Base-by-base conservation (phyloP, 2,888 invertebrate genomes). In the Phasia obesa region DNA sequence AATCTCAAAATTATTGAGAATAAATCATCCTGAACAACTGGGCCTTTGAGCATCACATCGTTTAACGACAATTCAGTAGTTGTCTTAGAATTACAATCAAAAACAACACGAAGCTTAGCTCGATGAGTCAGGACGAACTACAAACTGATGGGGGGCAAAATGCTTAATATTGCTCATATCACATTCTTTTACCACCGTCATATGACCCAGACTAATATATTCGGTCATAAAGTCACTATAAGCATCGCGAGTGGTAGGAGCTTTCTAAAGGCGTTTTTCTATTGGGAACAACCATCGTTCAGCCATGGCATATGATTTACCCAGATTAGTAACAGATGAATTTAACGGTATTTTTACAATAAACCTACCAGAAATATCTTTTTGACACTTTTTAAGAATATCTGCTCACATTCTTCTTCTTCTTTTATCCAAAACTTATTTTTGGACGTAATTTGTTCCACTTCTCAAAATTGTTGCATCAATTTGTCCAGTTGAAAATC, bases 41-140 rank as follows among this genome's bases (percentile, higher is more conserved):
- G 77, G 2, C 80, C 81, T 55, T 74, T 74, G 23, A 75, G 69
- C 75, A 85, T 67, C 11, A 70, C 70, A 6, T 85, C 84, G n/a
- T 84, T 84, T 0, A 85, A 47, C 4, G 84, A 84, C n/a, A 74
- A 38, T 2, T 84, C 84, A 53, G 69, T 70, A 19, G 67, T 69
- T 21, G 85, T 79, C 27, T 74, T 35, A 27, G 4, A 27, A 6
- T 6, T 27, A 6, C 27, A 27, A 27, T 17, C 44, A 44, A n/a
- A n/a, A 17, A 42, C 84, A 2, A 84, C 78, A 9, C 84, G 67
- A 31, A 84, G 59, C 25, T 84, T 85, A 0, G n/a, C 65, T 79
- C 2, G 77, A 57, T 9, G 42, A 42, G 2, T 42, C n/a, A 3
- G 42, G 42, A 1, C 42, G 4, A 4, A 42, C 4, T 42, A n/a